Percentiles rank a stretch among this genome's conserved stretches.
These are phyloP conservation scores for Liasis olivaceus DNA, from an alignment of 2,797 vertebrate species.

Conservation along the genomic window DNA sequence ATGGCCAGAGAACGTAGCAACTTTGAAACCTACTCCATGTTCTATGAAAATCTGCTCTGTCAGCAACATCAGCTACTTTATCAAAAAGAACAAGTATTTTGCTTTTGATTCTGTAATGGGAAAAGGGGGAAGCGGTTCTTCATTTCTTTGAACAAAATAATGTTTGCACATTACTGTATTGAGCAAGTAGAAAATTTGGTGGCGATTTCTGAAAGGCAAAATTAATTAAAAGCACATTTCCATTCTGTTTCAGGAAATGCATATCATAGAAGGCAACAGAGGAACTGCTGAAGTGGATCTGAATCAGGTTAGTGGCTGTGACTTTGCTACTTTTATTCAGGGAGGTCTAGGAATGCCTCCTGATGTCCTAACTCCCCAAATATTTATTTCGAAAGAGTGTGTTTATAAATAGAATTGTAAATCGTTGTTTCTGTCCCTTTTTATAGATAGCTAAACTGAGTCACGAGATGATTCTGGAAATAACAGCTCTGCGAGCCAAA, in stretches of 20 bases:
- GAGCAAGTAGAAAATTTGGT: conserved; percentile 1
- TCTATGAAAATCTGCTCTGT: conserved; percentile 78
- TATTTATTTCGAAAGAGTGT: background rate
- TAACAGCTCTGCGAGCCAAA: conserved; percentile 72
- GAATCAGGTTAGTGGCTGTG: conserved; percentile 49
- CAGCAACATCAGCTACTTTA: conserved; percentile 70
- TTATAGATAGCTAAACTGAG: conserved; percentile 69
- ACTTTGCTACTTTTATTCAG: background rate
- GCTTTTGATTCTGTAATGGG: background rate
- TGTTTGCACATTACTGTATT: conserved; percentile 8
- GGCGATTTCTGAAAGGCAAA: background rate
- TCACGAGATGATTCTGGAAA: conserved; percentile 76
- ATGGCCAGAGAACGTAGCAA: conserved; percentile 73
- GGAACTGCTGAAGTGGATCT: conserved; percentile 23
- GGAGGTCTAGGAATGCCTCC: too few relatives aligned
- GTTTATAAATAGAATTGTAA: background rate
- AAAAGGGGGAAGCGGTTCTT: background rate
- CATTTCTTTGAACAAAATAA: conserved; percentile 18
- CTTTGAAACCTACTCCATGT: conserved; percentile 79
- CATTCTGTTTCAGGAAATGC: conserved; percentile 62
- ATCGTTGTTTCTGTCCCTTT: conserved; percentile 24
- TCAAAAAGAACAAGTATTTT: conserved; percentile 73
- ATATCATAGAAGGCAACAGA: background rate
- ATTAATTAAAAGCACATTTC: background rate
- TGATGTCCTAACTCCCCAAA: background rate